Evolutionary conservation across 1,140 invertebrate species (phyloP).

Genomic region (Panulirus ornatus): DNA sequence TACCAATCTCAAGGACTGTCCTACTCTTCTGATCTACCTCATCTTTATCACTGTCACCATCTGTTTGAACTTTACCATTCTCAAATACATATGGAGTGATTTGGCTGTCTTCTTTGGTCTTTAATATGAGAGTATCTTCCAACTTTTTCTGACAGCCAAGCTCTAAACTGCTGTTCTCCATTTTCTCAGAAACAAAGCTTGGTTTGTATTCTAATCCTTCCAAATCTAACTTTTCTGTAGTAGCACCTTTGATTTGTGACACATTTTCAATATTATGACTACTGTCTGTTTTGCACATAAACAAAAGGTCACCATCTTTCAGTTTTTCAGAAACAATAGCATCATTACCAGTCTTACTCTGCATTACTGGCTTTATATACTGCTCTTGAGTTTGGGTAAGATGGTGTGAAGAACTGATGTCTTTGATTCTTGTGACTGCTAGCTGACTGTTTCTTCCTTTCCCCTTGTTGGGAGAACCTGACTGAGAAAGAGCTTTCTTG

Average conservation of each 20-base stretch:
- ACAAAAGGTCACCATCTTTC: neutral
- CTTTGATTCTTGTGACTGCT: neutral
- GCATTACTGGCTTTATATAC: neutral
- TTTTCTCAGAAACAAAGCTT: neutral
- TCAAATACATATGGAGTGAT: neutral
- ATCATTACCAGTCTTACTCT: neutral
- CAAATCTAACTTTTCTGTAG: neutral
- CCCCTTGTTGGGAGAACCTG: neutral
- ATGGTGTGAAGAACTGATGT: neutral
- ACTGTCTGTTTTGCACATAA: neutral
- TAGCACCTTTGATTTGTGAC: neutral
- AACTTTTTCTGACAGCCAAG: neutral
- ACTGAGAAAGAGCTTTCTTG: neutral
- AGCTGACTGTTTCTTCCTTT: neutral
- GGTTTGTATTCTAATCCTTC: neutral
- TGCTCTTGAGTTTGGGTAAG: neutral
- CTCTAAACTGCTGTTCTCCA: neutral
- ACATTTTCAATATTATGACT: neutral
- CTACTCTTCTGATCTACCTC: neutral
- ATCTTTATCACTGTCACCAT: neutral
- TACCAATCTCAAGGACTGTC: neutral
- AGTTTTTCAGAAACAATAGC: neutral
- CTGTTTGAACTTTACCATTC: neutral
- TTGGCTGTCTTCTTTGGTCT: neutral
- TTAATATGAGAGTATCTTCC: neutral